Evolutionary conservation across 1,140 invertebrate species (phyloP), one percentile per base, ranked within the genome.

Genomic region (Diprion similis): DNA sequence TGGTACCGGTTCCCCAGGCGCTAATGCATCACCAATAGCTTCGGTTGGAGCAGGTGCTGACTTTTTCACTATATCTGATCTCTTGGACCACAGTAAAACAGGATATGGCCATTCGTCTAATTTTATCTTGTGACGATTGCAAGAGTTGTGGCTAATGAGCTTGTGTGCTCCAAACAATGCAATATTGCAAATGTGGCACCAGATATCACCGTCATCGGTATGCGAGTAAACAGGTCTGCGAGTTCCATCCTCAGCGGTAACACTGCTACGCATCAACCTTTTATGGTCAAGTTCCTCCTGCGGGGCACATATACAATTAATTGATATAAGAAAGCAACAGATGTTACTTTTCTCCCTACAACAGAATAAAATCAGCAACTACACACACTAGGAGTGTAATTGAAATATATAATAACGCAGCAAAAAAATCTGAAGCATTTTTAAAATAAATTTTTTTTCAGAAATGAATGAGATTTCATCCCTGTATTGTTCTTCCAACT

Each of bases 1-100:
- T 68, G 92, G 92, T 47, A 92, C 86, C 19, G 93, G 93, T 83
- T 94, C 92, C 11, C 92, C 92, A 10, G 92, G 90, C 66, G 90
- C 89, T 67, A 93, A 70, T 66, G 80, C 75, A 24, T 84, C 83
- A 8, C 46, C 73, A 68, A 48, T 71, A 8, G 77, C 66, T 8
- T 68, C 19, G 0, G 77, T 72, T 10, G 78, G 68, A 13, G 72
- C 46, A 10, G 13, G 51, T 66, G 24, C 72, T 19, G 76, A 72
- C 69, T 80, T 79, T 73, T 84, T 86, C 46, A 79, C 77, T 24
- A 80, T 79, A 19, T 87, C 85, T 8, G 83, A 82, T 45, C 82
- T 78, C 71, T 87, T 87, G 2, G 86, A 88, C 87, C 87, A 88
- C 45, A 88, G 66, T 46, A 85, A 79, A 10, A 88, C 85, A 19